These are phyloP conservation scores for Neomorphus geoffroyi DNA, from an alignment of 2,797 vertebrate genomes.

Conservation along the genomic window DNA sequence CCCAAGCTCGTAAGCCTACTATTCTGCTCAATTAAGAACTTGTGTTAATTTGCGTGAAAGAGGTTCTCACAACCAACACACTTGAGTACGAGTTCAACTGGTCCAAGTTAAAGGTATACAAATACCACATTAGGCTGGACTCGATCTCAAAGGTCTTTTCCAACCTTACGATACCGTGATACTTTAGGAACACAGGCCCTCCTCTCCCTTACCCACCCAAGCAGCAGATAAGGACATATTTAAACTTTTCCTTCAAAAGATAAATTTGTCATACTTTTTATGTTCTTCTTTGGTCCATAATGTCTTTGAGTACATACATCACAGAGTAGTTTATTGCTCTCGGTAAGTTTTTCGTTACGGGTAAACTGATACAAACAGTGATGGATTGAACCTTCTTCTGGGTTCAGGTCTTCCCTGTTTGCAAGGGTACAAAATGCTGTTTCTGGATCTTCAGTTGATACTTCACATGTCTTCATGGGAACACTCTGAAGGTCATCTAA, in stretches of 20 bases:
- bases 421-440: slow-evolving; percentile 88
- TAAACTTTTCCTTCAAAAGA: background rate
- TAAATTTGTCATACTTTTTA: slow-evolving; percentile 71
- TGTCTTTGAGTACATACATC: slow-evolving; percentile 85
- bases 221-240: background rate
- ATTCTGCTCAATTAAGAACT: background rate
- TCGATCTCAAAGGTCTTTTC: no score
- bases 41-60: background rate
- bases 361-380: slow-evolving; percentile 93
- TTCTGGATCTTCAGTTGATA: slow-evolving; percentile 81
- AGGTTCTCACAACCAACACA: background rate
- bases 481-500: slow-evolving; percentile 60
- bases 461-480: slow-evolving; percentile 36
- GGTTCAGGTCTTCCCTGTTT: slow-evolving; percentile 75
- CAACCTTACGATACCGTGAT: no score
- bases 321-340: slow-evolving; percentile 92
- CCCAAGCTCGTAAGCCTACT: background rate
- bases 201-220: background rate
- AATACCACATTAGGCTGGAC: no score
- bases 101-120: background rate
- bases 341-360: slow-evolving; percentile 87
- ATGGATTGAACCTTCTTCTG: slow-evolving; percentile 86
- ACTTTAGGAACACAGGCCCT: background rate
- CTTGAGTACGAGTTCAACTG: background rate
- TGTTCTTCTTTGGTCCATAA: slow-evolving; percentile 71